Evolutionary conservation across 2,888 invertebrate species (phyloP).

Genomic region (Odontocerum albicorne): DNA sequence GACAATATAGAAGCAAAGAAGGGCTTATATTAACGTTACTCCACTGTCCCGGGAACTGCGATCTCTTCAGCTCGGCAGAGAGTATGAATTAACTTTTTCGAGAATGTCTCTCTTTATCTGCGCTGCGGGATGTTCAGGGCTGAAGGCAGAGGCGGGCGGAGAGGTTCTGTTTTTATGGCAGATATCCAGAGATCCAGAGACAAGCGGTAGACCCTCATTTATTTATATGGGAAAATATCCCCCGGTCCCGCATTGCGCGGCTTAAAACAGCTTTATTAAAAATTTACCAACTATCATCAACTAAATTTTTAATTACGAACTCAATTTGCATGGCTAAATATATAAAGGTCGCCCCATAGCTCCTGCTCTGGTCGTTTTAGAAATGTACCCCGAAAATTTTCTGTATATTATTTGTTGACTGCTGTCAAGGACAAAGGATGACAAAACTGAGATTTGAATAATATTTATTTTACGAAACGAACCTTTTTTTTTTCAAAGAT

Average conservation of each 20-base stretch:
- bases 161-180: too few relatives aligned
- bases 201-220: constrained; percentile 12
- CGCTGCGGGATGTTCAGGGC: too few relatives aligned
- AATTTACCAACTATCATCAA: constrained; percentile 5
- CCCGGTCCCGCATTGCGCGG: neutral
- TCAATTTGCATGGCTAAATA: neutral
- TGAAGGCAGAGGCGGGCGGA: too few relatives aligned
- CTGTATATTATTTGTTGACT: too few relatives aligned
- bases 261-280: constrained; percentile 1
- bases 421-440: too few relatives aligned
- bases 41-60: neutral
- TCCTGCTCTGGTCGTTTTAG: too few relatives aligned
- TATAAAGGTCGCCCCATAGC: too few relatives aligned
- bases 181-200: neutral
- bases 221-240: constrained; percentile 7
- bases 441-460: too few relatives aligned
- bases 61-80: neutral
- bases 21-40: neutral
- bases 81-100: neutral
- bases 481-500: too few relatives aligned
- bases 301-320: neutral
- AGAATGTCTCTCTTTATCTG: neutral
- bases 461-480: too few relatives aligned
- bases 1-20: neutral
- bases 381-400: too few relatives aligned